Evolutionary conservation across 2,888 invertebrate species (phyloP).

Genomic region (Panzeria rudis): DNA sequence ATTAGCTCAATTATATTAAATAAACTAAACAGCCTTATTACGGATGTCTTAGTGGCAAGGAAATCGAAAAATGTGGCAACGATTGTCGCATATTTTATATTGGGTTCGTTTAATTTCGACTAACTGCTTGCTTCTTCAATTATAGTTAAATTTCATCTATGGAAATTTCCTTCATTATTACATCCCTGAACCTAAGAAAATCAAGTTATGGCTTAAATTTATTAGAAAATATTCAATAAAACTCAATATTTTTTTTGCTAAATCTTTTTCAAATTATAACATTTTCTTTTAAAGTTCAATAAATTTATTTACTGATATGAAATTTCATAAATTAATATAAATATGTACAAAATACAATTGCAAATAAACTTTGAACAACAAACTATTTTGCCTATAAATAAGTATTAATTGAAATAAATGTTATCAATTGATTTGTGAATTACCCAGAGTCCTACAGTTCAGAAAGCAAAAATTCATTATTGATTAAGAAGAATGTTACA

Average conservation of each 20-base stretch:
- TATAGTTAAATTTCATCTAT: background rate
- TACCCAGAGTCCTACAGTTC: background rate
- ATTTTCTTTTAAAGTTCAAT: background rate
- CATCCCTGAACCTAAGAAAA: background rate
- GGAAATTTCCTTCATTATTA: background rate
- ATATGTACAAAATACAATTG: background rate
- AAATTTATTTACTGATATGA: background rate
- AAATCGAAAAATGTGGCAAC: too few species aligned
- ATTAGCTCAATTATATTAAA: too few species aligned
- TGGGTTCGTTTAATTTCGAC: too few species aligned
- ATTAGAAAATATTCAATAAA: background rate
- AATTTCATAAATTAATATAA: background rate
- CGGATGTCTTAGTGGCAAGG: too few species aligned
- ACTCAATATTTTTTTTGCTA: background rate
- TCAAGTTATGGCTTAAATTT: constrained; percentile 1
- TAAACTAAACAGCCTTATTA: too few species aligned
- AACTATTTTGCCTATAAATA: background rate
- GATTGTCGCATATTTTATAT: too few species aligned
- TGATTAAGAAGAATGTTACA: background rate
- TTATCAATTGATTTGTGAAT: background rate
- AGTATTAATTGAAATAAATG: background rate
- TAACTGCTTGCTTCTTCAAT: background rate
- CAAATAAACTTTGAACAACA: constrained; percentile 7
- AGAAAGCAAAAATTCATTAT: background rate
- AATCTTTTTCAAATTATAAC: background rate